phyloP scores from a whole-genome alignment of 1,140 invertebrate genomes.

The Rhyzopertha dominica region DNA sequence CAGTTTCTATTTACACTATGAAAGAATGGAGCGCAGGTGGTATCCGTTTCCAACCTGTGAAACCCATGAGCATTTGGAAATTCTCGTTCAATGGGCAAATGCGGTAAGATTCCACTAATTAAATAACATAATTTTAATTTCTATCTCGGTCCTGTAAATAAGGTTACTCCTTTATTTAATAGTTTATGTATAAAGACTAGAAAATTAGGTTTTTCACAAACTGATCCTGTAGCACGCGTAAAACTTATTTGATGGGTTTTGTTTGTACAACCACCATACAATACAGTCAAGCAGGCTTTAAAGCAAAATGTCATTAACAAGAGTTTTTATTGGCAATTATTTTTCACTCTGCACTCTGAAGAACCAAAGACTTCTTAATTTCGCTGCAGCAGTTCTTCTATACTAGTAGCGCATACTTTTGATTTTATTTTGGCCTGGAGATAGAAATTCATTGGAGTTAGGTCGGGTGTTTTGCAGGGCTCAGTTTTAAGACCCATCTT shows the following conservation, averaged over 20 bases:
- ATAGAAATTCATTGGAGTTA: too few species aligned
- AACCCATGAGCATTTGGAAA: slow-evolving; percentile 64
- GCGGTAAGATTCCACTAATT: slow-evolving; percentile 47
- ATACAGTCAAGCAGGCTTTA: not conserved
- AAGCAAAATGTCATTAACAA: too few species aligned
- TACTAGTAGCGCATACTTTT: too few species aligned
- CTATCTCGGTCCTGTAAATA: slow-evolving; percentile 1
- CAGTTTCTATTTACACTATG: slow-evolving; percentile 34
- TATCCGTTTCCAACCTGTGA: slow-evolving; percentile 54
- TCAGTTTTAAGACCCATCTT: too few species aligned
- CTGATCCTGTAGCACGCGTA: too few species aligned
- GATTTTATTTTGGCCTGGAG: too few species aligned
- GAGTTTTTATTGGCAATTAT: too few species aligned
- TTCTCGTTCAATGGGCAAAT: slow-evolving; percentile 59
- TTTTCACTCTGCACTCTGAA: too few species aligned
- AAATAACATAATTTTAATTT: not conserved
- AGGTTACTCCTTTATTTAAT: not conserved
- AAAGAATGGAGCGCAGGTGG: slow-evolving; percentile 60
- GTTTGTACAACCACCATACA: not conserved
- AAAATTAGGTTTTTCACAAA: not conserved
- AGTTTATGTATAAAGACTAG: slow-evolving; percentile 2
- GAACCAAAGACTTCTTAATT: too few species aligned
- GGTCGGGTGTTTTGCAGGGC: too few species aligned
- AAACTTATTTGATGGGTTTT: not conserved
- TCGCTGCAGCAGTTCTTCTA: too few species aligned